These are phyloP conservation scores for Spinibarbus caldwelli DNA, from an alignment of 2,797 vertebrate genomes.

Conservation along the genomic window DNA sequence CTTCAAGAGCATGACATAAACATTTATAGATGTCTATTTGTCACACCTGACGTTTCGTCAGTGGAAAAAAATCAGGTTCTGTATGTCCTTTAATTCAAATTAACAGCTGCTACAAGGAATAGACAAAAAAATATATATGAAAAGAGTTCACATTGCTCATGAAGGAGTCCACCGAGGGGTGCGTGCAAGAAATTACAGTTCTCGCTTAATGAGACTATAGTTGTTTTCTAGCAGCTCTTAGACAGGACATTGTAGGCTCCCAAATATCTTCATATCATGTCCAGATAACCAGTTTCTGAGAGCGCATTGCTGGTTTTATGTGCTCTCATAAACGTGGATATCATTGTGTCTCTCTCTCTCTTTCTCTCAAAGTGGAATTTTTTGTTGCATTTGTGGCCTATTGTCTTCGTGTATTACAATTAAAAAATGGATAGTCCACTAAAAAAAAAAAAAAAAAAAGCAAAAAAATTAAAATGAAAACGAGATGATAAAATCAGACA, in stretches of 20 bases:
- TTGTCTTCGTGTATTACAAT: constrained; percentile 49
- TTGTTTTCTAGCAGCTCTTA: constrained; percentile 56
- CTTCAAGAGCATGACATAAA: constrained; percentile 51
- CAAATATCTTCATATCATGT: constrained; percentile 50
- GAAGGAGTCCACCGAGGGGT: constrained; percentile 46
- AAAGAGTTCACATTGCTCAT: constrained; percentile 55
- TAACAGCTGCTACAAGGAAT: constrained; percentile 59
- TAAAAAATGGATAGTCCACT: constrained; percentile 39
- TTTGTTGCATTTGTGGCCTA: constrained; percentile 62
- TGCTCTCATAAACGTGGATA: constrained; percentile 82
- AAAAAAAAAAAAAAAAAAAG: constrained; percentile 66
- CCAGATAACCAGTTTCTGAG: constrained; percentile 58
- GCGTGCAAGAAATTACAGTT: constrained; percentile 28
- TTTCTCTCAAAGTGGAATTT: constrained; percentile 56
- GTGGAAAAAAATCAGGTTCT: constrained; percentile 55
- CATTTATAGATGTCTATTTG: constrained; percentile 50
- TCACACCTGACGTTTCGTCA: constrained; percentile 24
- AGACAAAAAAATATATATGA: constrained; percentile 53
- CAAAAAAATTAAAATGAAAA: constrained; percentile 67
- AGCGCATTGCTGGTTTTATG: constrained; percentile 66
- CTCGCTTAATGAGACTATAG: constrained; percentile 29
- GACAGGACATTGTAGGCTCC: constrained; percentile 53
- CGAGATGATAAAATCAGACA: constrained; percentile 73
- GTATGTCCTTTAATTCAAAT: constrained; percentile 48
- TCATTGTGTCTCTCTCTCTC: constrained; percentile 47